Percentiles rank a stretch among this genome's conserved stretches.
Conservation (phyloP, 1,140 invertebrate species). For the Charaxes varanes region DNA sequence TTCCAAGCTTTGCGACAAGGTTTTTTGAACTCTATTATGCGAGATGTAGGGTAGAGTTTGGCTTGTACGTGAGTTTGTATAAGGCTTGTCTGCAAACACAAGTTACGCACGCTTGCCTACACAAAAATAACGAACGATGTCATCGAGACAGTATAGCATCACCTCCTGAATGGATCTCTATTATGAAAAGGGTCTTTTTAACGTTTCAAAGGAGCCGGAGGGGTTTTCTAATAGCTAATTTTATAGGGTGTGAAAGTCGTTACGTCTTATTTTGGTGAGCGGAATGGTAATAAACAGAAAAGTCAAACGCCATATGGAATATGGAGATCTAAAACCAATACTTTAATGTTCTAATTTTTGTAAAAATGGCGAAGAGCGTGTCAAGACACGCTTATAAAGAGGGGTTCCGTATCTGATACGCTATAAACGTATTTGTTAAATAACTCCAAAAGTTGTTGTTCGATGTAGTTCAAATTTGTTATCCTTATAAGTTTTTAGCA, state of each 20-base stretch:
- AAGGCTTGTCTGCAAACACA: conserved; percentile 13
- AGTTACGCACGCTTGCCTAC: conserved; percentile 66
- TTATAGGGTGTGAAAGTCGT: conserved; percentile 23
- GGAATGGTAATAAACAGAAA: too few relatives aligned
- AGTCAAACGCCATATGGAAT: too few relatives aligned
- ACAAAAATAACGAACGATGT: conserved; percentile 71
- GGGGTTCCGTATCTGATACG: too few relatives aligned
- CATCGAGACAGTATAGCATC: conserved; percentile 32
- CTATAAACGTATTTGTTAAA: too few relatives aligned
- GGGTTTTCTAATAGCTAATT: conserved; percentile 25
- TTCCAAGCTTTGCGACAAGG: conserved; percentile 8
- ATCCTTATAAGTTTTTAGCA: too few relatives aligned
- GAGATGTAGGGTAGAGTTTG: conserved; percentile 22
- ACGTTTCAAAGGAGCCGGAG: conserved; percentile 36
- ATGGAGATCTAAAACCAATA: too few relatives aligned
- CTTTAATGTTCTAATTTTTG: too few relatives aligned
- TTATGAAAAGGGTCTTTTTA: conserved; percentile 37
- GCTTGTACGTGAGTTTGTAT: conserved; percentile 15
- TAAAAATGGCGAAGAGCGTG: too few relatives aligned
- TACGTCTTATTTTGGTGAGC: conserved; percentile 18
- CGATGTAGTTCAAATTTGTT: too few relatives aligned
- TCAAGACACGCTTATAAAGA: too few relatives aligned
- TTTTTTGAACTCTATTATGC: conserved; percentile 9
- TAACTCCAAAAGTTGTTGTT: too few relatives aligned
- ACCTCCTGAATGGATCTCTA: conserved; percentile 20